phyloP scores from a whole-genome alignment of 37 sponge, comb jelly and placozoan species.

The Geodia barretti region DNA sequence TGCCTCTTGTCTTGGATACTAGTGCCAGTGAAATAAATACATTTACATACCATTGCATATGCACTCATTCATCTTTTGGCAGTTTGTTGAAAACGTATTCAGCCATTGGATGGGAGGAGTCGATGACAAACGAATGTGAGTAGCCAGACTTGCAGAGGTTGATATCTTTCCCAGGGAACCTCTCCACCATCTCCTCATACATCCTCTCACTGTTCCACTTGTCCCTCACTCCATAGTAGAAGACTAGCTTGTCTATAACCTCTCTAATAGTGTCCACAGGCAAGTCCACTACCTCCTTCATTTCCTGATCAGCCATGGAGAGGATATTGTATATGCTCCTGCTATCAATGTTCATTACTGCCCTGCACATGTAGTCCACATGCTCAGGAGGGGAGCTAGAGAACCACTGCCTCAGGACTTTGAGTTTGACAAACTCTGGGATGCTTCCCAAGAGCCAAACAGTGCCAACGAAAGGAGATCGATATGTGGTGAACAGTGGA shows the following conservation, averaged over 20 bases:
- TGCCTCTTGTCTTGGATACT: too few relatives aligned
- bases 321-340: constrained; percentile 52
- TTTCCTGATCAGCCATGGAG: constrained; percentile 61
- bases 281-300: constrained; percentile 46
- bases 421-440: not conserved
- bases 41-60: too few relatives aligned
- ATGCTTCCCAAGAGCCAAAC: constrained; percentile 28
- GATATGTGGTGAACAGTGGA: constrained; percentile 43
- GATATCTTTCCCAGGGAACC: constrained; percentile 57
- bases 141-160: constrained; percentile 37
- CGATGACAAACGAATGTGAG: constrained; percentile 69
- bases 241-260: constrained; percentile 44
- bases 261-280: constrained; percentile 26
- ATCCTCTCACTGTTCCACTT: constrained; percentile 43
- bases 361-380: constrained; percentile 23
- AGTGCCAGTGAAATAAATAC: too few relatives aligned
- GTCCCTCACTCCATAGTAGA: constrained; percentile 76
- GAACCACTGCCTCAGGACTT: constrained; percentile 13
- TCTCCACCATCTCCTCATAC: constrained; percentile 31
- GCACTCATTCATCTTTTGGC: too few relatives aligned
- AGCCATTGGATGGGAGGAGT: constrained; percentile 59
- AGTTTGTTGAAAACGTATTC: constrained; percentile 47
- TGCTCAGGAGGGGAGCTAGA: constrained; percentile 33
- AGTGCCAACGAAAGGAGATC: constrained; percentile 2
- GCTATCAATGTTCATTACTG: constrained; percentile 30